Base-by-base conservation (phyloP, 2,888 invertebrate genomes). In the Leptinotarsa haldemani region DNA sequence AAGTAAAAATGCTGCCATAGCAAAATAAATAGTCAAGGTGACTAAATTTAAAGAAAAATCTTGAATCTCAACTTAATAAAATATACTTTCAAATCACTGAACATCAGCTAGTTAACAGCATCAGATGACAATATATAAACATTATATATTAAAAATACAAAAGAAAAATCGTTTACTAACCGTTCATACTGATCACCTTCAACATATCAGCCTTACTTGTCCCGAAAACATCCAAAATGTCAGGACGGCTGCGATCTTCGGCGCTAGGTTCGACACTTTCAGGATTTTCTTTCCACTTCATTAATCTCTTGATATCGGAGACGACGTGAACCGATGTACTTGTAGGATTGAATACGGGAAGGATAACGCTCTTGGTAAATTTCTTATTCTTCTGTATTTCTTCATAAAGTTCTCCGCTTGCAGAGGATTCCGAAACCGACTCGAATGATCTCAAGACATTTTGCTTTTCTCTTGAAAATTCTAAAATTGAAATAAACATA, bases 141-240 rank as follows among this genome's bases (percentile, higher is more conserved):
- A 12, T 30, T 7, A 30, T 30, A 30, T 30, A 30, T 30, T 40
- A 9, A 40, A 40, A 40, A 40, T 40, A 9, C 50, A 40, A 40
- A 40, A 40, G 30, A 30, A 40, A 40, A 40, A 40, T 40, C 30
- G 52, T 67, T 47, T 69, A 82, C 83, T 82, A 80, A 86, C 86
- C 76, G 79, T 86, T 86, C 58, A 77, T 46, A n/a, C 81, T 61
- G 13, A 86, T 65, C 40, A 86, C 25, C 25, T 81, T 77, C 9
- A 79, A 69, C 69, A 84, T 80, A 46, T 82, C 79, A 12, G 78
- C 68, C 15, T 78, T 40, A 40, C 40, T 74, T 5, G 74, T 66
- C 5, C 84, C 85, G 72, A 85, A 85, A 52, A 86, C 56, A 68
- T 84, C 79, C 20, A 84, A 68, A 66, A 82, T 73, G 69, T 81